Base-by-base conservation (phyloP, 1,140 invertebrate genomes). In the Rhopalosiphum maidis region DNA sequence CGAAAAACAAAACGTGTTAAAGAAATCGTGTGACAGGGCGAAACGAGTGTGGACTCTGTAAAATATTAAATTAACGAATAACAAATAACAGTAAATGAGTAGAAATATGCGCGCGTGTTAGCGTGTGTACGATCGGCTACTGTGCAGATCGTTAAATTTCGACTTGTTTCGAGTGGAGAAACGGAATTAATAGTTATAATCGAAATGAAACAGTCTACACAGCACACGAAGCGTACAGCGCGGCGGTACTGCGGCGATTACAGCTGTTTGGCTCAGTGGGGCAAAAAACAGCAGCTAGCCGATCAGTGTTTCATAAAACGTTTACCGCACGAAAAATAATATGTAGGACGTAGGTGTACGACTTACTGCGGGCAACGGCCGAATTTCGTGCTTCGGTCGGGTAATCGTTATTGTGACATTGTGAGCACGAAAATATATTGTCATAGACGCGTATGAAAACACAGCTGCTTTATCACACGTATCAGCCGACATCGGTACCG, bases 271-370 rank as follows among this genome's bases (percentile, higher is more conserved):
- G 41, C 85, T 86, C 46, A 88, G 87, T 88, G 87, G 87, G n/a
- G 22, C 87, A 88, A 88, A 88, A 88, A 54, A 51, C 46, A 54
- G 87, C 18, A 51, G 87, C n/a, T 88, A 1, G 48, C 21, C 46
- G 87, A 88, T n/a, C 87, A 88, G 87, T 88, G 87, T 88, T 88
- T 88, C 87, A 54, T 88, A 88, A 88, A 88, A 88, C 87, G n/a
- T 35, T 35, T 23, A 18, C 46, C 18, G 48, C 30, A 88, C 46
- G 87, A 86, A 43, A 46, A 43, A 23, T 83, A 22, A 7, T 7
- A 37, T 83, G 23, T 22, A 82, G 35, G 22, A 51, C 48, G 15
- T 18, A 30, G 11, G 30, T n/a, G 60, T 77, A 6, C 60, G 4
- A n/a, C 60, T n/a, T n/a, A 77, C 60, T n/a, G 18, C n/a, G 60